A percentile compares a stretch with the other conserved stretches of the same genome.
Conservation (phyloP, 2,797 vertebrate genomes). For the Leptoclinus maculatus region DNA sequence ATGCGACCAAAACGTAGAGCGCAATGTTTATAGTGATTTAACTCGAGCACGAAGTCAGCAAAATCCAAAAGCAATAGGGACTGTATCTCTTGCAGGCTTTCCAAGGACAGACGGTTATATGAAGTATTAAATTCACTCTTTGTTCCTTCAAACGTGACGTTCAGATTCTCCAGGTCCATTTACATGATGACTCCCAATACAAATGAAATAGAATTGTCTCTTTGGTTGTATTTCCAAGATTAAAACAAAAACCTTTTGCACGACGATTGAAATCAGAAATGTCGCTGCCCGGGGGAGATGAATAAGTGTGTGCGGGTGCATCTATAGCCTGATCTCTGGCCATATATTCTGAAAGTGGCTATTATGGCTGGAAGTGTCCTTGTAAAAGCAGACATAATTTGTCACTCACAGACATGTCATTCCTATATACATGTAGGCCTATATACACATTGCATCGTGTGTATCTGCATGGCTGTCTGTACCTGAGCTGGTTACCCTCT, state of each 20-base stretch:
- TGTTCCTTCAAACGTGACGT: constrained; percentile 23
- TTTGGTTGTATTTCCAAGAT: neutral
- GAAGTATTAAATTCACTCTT: constrained; percentile 49
- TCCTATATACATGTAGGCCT: neutral
- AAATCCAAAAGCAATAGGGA: constrained; percentile 39
- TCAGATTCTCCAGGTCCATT: constrained; percentile 24
- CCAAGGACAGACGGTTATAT: constrained; percentile 46
- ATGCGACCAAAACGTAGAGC: constrained; percentile 16
- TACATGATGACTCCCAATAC: neutral
- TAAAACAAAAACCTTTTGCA: neutral
- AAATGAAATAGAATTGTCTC: neutral
- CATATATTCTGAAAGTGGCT: constrained; percentile 47
- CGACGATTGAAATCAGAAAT: neutral
- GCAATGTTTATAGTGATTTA: constrained; percentile 57
- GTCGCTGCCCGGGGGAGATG: neutral
- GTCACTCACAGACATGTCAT: constrained; percentile 31
- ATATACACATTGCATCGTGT: constrained; percentile 5
- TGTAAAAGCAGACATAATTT: constrained; percentile 36
- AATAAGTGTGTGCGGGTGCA: neutral
- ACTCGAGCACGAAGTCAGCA: constrained; percentile 52
- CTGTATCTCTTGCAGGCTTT: constrained; percentile 38
- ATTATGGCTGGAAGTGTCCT: constrained; percentile 48
- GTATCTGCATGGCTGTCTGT: constrained; percentile 16
- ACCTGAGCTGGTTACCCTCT: constrained; percentile 14
- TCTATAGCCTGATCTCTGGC: constrained; percentile 41